phyloP scores from a whole-genome alignment of 2,888 invertebrate genomes.

The Eupeodes latifasciatus region DNA sequence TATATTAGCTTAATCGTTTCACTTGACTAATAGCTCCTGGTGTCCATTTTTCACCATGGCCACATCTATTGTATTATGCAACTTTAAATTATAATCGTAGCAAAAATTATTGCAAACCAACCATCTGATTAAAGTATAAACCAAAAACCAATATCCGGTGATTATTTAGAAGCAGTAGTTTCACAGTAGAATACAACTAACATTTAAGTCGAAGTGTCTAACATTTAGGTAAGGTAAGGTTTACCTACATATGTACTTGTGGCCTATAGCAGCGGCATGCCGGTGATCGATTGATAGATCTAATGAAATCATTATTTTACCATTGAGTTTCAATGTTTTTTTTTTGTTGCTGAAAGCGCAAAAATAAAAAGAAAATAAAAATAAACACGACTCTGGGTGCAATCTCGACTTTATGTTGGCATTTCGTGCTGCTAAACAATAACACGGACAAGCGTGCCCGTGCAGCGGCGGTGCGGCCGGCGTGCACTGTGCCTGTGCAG shows the following conservation, averaged over 20 bases:
- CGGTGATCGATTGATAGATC: constrained; percentile 70
- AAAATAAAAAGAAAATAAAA: background rate
- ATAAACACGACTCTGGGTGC: constrained; percentile 9
- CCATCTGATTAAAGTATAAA: background rate
- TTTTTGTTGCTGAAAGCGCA: background rate
- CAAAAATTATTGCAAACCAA: constrained; percentile 15
- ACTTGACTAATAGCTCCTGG: constrained; percentile 16
- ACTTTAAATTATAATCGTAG: constrained; percentile 15
- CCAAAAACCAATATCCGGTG: constrained; percentile 58
- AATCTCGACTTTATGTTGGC: constrained; percentile 38
- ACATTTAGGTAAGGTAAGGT: constrained; percentile 62
- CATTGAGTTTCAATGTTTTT: constrained; percentile 38
- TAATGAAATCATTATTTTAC: constrained; percentile 73
- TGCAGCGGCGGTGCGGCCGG: no score
- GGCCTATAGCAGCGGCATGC: constrained; percentile 51
- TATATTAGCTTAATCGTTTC: background rate
- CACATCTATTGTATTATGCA: constrained; percentile 9
- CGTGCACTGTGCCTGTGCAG: no score
- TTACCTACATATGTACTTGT: constrained; percentile 13
- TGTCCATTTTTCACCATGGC: constrained; percentile 11
- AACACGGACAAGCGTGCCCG: constrained; percentile 40
- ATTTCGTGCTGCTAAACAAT: constrained; percentile 67
- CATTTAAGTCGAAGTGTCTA: constrained; percentile 33
- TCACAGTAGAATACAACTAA: constrained; percentile 63
- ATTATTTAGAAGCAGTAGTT: constrained; percentile 64